Evolutionary conservation across 2,888 invertebrate genomes (phyloP).

Genomic region (Microplitis manilae): DNA sequence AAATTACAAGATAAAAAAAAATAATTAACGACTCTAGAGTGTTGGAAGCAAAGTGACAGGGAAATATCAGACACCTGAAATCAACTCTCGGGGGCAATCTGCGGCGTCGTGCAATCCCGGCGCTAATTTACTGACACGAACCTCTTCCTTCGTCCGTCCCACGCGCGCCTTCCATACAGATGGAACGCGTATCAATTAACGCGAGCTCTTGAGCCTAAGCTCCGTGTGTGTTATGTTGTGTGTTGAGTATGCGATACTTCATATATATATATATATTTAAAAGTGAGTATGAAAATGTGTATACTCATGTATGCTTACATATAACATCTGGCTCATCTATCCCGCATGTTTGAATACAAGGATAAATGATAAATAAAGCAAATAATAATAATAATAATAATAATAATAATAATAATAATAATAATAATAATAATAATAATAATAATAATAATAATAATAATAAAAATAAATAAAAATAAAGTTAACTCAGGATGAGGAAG

Average conservation of each 20-base stretch:
- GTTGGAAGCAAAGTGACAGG: slow-evolving; percentile 16
- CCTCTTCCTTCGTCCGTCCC: slow-evolving; percentile 45
- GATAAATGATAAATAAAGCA: not conserved
- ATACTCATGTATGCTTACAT: slow-evolving; percentile 40
- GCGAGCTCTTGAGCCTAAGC: slow-evolving; percentile 40
- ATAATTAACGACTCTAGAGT: slow-evolving; percentile 13
- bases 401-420: not conserved
- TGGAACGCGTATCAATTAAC: slow-evolving; percentile 54
- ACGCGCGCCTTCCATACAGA: slow-evolving; percentile 41
- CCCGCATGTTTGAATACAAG: slow-evolving; percentile 4
- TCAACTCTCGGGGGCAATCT: slow-evolving; percentile 42
- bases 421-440: not conserved
- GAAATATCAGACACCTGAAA: slow-evolving; percentile 36
- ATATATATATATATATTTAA: not conserved
- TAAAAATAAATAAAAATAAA: not conserved
- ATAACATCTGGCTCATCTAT: slow-evolving; percentile 33
- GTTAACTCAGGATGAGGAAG: slow-evolving; percentile 45
- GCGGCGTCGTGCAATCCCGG: slow-evolving; percentile 36
- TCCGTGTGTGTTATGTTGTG: not conserved
- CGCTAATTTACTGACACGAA: slow-evolving; percentile 41
- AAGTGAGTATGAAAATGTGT: slow-evolving; percentile 31
- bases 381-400: not conserved
- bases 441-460: not conserved
- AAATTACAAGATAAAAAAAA: not conserved
- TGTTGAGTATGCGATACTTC: not conserved